A percentile compares a stretch with the other conserved stretches of the same genome.
phyloP scores from a whole-genome alignment of 2,113 vertebrate genomes.

The Caranx melampygus region DNA sequence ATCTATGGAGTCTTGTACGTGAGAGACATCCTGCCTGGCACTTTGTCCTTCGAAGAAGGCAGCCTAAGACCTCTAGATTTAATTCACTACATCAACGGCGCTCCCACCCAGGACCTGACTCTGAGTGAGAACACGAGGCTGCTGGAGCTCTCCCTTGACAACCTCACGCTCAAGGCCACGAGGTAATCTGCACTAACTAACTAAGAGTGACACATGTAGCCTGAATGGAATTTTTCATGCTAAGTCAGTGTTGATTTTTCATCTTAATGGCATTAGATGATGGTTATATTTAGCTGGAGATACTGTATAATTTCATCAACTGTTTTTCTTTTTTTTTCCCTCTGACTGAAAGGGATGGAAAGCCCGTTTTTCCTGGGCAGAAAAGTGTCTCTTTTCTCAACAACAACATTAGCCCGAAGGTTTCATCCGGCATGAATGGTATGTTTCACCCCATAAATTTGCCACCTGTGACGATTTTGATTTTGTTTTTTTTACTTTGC shows the following conservation, averaged over 20 bases:
- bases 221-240: neutral
- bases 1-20: slow-evolving; percentile 89
- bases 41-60: slow-evolving; percentile 84
- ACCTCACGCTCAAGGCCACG: slow-evolving; percentile 91
- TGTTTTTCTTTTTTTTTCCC: neutral
- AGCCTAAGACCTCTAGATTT: slow-evolving; percentile 89
- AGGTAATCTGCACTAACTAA: slow-evolving; percentile 81
- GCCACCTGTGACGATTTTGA: neutral
- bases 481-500: neutral
- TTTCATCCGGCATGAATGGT: slow-evolving; percentile 87
- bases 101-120: slow-evolving; percentile 92
- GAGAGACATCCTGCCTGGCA: slow-evolving; percentile 86
- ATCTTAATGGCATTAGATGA: neutral
- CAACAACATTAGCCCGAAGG: slow-evolving; percentile 74
- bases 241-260: neutral
- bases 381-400: slow-evolving; percentile 76
- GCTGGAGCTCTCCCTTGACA: slow-evolving; percentile 85
- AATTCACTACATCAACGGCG: slow-evolving; percentile 94
- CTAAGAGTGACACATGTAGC: neutral
- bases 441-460: slow-evolving; percentile 46
- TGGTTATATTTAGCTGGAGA: slow-evolving; percentile 52
- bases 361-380: slow-evolving; percentile 86
- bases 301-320: neutral
- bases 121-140: slow-evolving; percentile 89
- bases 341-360: slow-evolving; percentile 88